These are phyloP conservation scores for Chaitophorus viminalis DNA, from an alignment of 2,888 invertebrate species.

Conservation along the genomic window DNA sequence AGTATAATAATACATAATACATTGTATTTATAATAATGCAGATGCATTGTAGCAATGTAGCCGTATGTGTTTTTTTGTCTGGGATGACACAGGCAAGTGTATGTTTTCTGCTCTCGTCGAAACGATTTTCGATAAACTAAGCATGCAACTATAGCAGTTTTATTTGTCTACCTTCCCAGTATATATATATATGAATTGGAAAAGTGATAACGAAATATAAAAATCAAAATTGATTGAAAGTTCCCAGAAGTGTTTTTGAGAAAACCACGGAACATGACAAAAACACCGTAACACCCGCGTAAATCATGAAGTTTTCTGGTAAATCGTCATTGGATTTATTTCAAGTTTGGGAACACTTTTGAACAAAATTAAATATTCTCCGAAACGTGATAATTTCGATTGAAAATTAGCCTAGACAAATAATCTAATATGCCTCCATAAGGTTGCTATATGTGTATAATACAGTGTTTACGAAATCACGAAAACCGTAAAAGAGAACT, in stretches of 20 bases:
- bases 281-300: not conserved
- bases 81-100: too few relatives aligned
- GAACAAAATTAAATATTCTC: not conserved
- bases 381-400: not conserved
- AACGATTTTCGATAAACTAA: not conserved
- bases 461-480: too few relatives aligned
- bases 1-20: too few relatives aligned
- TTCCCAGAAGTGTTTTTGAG: not conserved
- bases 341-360: not conserved
- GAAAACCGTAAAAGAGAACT: too few relatives aligned
- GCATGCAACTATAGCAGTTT: not conserved
- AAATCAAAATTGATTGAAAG: not conserved
- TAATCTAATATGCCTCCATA: not conserved
- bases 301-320: not conserved
- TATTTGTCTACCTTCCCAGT: not conserved
- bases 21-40: too few relatives aligned
- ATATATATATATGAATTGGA: too few relatives aligned
- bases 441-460: too few relatives aligned
- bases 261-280: not conserved
- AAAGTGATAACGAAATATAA: not conserved
- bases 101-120: too few relatives aligned
- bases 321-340: not conserved
- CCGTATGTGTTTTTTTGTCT: too few relatives aligned
- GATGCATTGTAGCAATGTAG: too few relatives aligned
- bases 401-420: not conserved